phyloP scores from a whole-genome alignment of 2,797 vertebrate genomes.

The Lepidocolaptes lacrymiger region DNA sequence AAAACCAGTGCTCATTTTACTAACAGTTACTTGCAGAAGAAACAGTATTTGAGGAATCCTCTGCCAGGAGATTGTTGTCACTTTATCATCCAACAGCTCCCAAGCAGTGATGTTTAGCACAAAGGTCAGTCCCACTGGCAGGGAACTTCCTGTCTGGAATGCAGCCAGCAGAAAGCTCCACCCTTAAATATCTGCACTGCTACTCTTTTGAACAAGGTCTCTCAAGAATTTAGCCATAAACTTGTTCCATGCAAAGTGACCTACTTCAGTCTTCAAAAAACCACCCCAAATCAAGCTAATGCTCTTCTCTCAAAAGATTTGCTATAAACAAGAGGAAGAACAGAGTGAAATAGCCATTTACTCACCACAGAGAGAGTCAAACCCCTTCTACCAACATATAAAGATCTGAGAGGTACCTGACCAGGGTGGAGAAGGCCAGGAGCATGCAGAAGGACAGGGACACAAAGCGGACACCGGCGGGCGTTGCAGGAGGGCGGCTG shows the following conservation, averaged over 20 bases:
- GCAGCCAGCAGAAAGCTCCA: not conserved
- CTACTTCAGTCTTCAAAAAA: not conserved
- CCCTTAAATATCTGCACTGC: not conserved
- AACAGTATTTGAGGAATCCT: not conserved
- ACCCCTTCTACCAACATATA: fast-evolving
- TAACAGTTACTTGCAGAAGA: not conserved
- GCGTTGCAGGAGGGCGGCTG: conserved; percentile 94
- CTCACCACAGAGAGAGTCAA: fast-evolving
- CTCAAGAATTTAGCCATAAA: not conserved
- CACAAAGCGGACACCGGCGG: conserved; percentile 95
- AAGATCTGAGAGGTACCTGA: too few species aligned
- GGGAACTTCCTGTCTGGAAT: not conserved
- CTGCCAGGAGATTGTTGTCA: not conserved
- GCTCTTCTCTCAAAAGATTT: not conserved
- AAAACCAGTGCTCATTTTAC: not conserved
- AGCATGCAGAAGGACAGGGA: conserved; percentile 73
- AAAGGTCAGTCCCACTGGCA: not conserved
- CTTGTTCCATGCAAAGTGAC: not conserved
- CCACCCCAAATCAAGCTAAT: not conserved
- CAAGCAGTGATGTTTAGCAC: not conserved
- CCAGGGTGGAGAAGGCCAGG: too few species aligned
- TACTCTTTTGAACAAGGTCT: not conserved
- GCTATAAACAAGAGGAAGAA: not conserved
- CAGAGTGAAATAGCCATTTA: not conserved
- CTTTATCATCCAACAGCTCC: not conserved